These are phyloP conservation scores for Cheilosia variabilis DNA, from an alignment of 2,888 invertebrate species.

Conservation along the genomic window DNA sequence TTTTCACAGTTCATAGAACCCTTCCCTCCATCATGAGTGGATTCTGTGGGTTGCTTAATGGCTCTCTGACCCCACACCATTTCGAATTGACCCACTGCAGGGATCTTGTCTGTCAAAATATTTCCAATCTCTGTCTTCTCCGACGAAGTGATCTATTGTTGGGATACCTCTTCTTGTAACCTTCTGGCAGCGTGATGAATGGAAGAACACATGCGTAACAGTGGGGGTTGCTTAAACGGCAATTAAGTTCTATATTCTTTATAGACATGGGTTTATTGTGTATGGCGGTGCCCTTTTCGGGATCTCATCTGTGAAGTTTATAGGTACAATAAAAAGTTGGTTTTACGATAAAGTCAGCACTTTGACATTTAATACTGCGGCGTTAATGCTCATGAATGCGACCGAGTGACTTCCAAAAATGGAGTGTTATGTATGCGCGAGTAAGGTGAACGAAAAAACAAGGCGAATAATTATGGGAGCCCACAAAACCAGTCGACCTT, in stretches of 20 bases:
- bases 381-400: slow-evolving; percentile 21
- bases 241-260: slow-evolving; percentile 13
- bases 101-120: slow-evolving; percentile 57
- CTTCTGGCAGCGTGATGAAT: slow-evolving; percentile 6
- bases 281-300: background rate
- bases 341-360: slow-evolving; percentile 11
- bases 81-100: background rate
- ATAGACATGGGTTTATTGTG: background rate
- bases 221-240: slow-evolving; percentile 6
- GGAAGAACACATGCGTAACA: slow-evolving; percentile 15
- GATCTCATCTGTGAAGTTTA: slow-evolving; percentile 16
- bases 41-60: background rate
- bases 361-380: slow-evolving; percentile 60
- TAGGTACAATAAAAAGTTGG: background rate
- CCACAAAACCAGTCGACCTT: slow-evolving; percentile 52
- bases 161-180: background rate
- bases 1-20: background rate
- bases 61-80: background rate
- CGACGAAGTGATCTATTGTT: slow-evolving; percentile 13
- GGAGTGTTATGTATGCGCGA: slow-evolving; percentile 34
- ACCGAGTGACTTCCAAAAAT: slow-evolving; percentile 68
- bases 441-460: slow-evolving; percentile 22
- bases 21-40: background rate
- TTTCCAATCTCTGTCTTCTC: slow-evolving; percentile 20
- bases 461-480: slow-evolving; percentile 10